Evolutionary conservation across 2,113 vertebrate species (phyloP), one percentile per base, ranked within the genome.

Genomic region (Formicarius rufipectus): DNA sequence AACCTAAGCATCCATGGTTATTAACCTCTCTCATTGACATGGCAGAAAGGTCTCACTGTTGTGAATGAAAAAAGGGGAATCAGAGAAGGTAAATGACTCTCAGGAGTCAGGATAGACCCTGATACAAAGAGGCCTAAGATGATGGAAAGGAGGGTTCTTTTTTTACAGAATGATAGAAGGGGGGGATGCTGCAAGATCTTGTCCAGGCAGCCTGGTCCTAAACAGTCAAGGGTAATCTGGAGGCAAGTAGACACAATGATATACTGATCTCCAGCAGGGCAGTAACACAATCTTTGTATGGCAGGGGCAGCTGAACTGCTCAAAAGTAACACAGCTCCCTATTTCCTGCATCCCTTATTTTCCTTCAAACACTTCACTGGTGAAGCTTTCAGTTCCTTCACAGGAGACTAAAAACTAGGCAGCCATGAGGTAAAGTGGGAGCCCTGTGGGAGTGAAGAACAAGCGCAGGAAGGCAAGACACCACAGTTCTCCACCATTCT

Each of bases 231-330:
- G 37, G 12, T 45, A 76, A 20, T n/a, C 50, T 55, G 44, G 39
- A 76, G 9, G 12, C 0, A 1, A 40, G 13, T 25, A 30, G 22
- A 31, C 25, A 62, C 2, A 4, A 35, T 5, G 25, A 33, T 5
- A 67, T 31, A 42, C 28, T 25, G 6, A 14, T 21, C 47, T 67
- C n/a, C 35, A 63, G 35, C 12, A 50, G 40, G 69, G 14, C 6
- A 33, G 53, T 35, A 71, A 52, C 21, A 30, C 30, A 39, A 7
- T 4, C 2, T 3, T 67, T 56, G 11, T 30, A 27, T 22, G 39
- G 17, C 20, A 87, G 14, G 87, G 5, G 25, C 17, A 44, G 9
- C 13, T 71, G n/a, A 71, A 33, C 13, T 72, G 25, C 15, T 6
- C 17, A 49, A 25, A 66, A 71, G 20, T 7, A 78, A 12, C 33